A percentile compares a stretch with the other conserved stretches of the same genome.
These are phyloP conservation scores for Colossoma macropomum DNA, from an alignment of 2,113 vertebrate species.

Conservation along the genomic window DNA sequence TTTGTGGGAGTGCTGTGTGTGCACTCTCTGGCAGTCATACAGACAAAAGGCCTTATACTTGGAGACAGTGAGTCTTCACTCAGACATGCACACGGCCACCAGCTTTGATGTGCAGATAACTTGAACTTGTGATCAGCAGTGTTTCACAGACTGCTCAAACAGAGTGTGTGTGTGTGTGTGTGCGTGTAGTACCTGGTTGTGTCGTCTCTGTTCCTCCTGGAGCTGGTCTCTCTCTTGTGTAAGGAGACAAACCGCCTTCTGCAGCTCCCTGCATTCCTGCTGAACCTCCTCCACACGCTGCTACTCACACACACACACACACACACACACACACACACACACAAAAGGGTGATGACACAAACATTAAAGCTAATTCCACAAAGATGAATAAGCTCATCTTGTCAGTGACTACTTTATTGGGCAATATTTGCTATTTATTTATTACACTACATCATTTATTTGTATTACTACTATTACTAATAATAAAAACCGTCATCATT, in stretches of 20 bases:
- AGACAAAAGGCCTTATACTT: slow-evolving; percentile 32
- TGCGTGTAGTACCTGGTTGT: slow-evolving; percentile 82
- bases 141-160: slow-evolving; percentile 60
- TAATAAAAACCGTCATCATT: not conserved
- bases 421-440: not conserved
- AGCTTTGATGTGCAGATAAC: slow-evolving; percentile 65
- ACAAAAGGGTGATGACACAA: not conserved
- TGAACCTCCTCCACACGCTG: slow-evolving; percentile 93
- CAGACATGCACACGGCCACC: slow-evolving; percentile 30
- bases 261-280: slow-evolving; percentile 92
- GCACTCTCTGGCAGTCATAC: slow-evolving; percentile 31
- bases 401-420: not conserved
- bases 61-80: slow-evolving; percentile 50
- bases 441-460: not conserved
- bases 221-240: slow-evolving; percentile 90
- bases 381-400: not conserved
- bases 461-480: not conserved
- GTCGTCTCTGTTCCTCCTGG: slow-evolving; percentile 87
- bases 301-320: slow-evolving; percentile 62
- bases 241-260: slow-evolving; percentile 85
- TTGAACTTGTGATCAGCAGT: slow-evolving; percentile 72
- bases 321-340: not conserved
- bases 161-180: slow-evolving; percentile 17
- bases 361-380: not conserved
- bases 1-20: slow-evolving; percentile 41